A percentile compares a stretch with the other conserved stretches of the same genome.
Conservation (phyloP, 1,140 invertebrate species). For the Eriocheir sinensis region DNA sequence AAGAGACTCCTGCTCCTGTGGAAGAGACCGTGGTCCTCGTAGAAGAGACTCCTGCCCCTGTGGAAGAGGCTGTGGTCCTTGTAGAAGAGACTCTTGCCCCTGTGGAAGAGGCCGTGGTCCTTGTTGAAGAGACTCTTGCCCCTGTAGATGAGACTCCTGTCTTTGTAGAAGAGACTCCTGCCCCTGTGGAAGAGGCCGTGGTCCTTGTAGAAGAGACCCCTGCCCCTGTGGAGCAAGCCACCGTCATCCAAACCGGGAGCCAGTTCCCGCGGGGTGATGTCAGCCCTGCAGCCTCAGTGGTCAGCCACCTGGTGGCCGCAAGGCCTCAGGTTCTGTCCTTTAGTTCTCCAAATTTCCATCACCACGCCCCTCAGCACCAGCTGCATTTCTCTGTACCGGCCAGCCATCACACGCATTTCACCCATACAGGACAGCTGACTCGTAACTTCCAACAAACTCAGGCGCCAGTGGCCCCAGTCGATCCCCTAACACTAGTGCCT, state of each 20-base stretch:
- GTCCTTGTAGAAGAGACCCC: neutral
- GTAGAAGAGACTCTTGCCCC: neutral
- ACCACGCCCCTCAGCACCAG: neutral
- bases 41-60: neutral
- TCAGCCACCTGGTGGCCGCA: neutral
- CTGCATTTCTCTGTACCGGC: neutral
- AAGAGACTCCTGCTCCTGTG: neutral
- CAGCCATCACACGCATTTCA: neutral
- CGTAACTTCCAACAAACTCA: neutral
- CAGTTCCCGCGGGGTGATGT: neutral
- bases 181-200: neutral
- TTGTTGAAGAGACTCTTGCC: neutral
- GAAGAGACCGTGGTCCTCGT: neutral
- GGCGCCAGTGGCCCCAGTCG: neutral
- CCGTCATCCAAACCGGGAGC: neutral
- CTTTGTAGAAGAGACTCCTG: neutral
- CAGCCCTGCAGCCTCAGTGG: neutral
- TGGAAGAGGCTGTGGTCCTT: neutral
- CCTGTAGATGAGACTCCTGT: neutral
- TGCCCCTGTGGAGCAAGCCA: neutral
- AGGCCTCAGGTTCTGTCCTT: neutral
- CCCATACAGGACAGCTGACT: neutral
- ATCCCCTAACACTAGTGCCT: neutral
- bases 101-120: neutral
- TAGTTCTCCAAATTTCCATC: neutral